Conservation (phyloP, 2,797 vertebrate genomes). For the Diglossa cyanea region DNA sequence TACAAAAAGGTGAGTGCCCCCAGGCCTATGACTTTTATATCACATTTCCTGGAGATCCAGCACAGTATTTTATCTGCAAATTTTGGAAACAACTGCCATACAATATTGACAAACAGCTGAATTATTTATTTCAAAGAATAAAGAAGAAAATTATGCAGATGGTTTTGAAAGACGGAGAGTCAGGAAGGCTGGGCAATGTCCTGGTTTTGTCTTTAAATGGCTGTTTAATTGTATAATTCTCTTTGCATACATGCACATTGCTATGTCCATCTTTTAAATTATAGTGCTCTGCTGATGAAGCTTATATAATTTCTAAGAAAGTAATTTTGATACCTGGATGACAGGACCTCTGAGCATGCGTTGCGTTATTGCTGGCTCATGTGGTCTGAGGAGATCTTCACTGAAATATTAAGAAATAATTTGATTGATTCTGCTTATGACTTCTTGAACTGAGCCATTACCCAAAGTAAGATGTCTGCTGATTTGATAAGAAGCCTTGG, state of each 20-base stretch:
- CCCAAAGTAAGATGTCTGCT: neutral
- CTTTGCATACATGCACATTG: neutral
- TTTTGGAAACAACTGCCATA: neutral
- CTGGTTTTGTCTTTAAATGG: neutral
- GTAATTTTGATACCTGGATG: neutral
- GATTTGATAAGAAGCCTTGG: neutral
- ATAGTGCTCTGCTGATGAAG: neutral
- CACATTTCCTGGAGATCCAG: neutral
- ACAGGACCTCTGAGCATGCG: neutral
- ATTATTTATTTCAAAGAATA: neutral
- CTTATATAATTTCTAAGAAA: neutral
- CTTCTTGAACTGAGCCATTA: conserved; percentile 8
- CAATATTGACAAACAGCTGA: neutral
- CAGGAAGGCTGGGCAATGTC: neutral
- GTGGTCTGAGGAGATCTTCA: neutral
- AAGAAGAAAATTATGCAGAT: neutral
- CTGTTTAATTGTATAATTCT: neutral
- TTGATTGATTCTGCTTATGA: neutral
- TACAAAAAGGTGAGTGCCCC: neutral
- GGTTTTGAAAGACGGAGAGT: neutral
- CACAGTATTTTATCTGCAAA: neutral
- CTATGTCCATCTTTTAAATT: neutral
- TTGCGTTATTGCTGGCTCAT: neutral
- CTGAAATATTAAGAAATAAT: neutral
- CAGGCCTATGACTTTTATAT: neutral